Base-by-base conservation (phyloP, 2,797 vertebrate species). In the Tauraco hartlaubi region DNA sequence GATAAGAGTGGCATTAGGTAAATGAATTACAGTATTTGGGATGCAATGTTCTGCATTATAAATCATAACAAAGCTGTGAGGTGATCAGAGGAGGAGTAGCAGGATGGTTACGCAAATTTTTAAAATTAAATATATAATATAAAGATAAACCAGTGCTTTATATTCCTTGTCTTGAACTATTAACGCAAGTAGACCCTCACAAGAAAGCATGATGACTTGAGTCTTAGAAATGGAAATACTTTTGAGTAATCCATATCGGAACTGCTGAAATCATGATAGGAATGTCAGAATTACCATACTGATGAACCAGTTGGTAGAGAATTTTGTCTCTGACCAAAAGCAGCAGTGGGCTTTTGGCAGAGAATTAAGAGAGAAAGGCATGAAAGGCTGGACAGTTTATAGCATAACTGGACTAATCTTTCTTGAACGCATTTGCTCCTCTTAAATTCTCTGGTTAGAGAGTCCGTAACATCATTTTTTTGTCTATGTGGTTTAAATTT, bases 111-210 rank as follows among this genome's bases (percentile, higher is more conserved):
- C 6, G 8, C 0, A 6, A 90, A 83, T 49, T 85, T 54, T 41
- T 5, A 1, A 51, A 84, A 67, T 52, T 29, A 74, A 91, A 72
- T 55, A 48, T 15, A n/a, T 25, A 78, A 56, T 15, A 6, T 20
- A 55, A 95, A 82, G 55, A 63, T 35, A 90, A 76, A 90, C 41
- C 10, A 93, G 12, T 11, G 12, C 2, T 71, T 64, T 62, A 6
- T 13, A 72, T 61, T 85, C 41, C 10, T n/a, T 56, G 29, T 73
- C 35, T 90, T 92, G 17, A 93, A 64, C 33, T 85, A 67, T 31
- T 66, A 79, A 66, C 23, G 43, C 25, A 92, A 85, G 19, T 14
- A 74, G 21, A 59, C 20, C 16, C 18, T 71, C 48, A 66, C 3
- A 64, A 37, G 43, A 76, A 87, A n/a, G 48, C 5, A 48, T 12